Evolutionary conservation across 1,140 invertebrate species (phyloP), one percentile per base, ranked within the genome.

Genomic region (Drosophila lini): DNA sequence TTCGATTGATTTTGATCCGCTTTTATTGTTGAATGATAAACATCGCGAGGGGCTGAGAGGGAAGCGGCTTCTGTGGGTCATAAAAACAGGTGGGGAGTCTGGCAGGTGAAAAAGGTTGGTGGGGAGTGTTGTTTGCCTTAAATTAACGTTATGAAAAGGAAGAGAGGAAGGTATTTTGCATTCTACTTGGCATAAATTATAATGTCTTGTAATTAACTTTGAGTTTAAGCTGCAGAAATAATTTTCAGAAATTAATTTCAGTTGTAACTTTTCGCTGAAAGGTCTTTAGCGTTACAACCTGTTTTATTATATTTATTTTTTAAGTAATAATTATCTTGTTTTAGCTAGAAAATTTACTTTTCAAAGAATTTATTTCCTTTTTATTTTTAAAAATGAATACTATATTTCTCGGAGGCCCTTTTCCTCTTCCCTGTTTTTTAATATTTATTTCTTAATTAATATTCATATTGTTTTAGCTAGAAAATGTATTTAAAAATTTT

Each of bases 1-100:
- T 86, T 81, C 79, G 82, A 85, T 85, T 79, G 82, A 79, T 85
- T 85, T 79, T 75, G 71, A 79, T 82, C 74, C 65, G 62, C 48
- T 68, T 77, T 76, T 77, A 77, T 77, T 76, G 53, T 77, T 38
- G 73, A 81, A 75, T 86, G 82, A 67, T 61, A 79, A 79, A 81
- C 52, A 78, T 36, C 22, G 31, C 2, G 7, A 0, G 15, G 25
- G 9, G n/a, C 2, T 5, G 9, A 22, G 11, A 13, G 13, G 22
- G 15, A 1, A 36, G 25, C 25, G 6, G 32, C 38, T 38, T 38
- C 52, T n/a, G 56, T 45, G 79, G 67, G 40, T 32, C 73, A 67
- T 81, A 81, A 81, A 82, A 82, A 48, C 19, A 8, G 7, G 50
- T 16, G 28, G 16, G 1, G 0, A 10, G 28, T 19, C 36, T 31